A percentile compares a stretch with the other conserved stretches of the same genome.
Evolutionary conservation across 2,113 vertebrate genomes (phyloP).

Genomic region (Myotis davidii): DNA sequence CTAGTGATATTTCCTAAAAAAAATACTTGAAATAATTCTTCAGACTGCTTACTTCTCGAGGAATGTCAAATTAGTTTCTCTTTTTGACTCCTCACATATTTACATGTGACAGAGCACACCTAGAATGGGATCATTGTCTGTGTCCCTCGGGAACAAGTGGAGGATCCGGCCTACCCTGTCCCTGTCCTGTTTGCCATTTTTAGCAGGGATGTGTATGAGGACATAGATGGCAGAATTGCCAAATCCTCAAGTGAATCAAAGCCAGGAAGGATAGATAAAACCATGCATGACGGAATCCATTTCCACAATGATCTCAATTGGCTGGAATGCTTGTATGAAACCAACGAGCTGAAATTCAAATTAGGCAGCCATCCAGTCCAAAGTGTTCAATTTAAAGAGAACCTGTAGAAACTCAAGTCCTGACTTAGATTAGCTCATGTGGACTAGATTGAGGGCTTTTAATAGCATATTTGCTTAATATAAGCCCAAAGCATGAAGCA

Average conservation of each 20-base stretch:
- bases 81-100: background rate
- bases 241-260: slow-evolving; percentile 41
- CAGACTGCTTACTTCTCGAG: background rate
- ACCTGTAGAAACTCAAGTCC: background rate
- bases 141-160: slow-evolving; percentile 13
- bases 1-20: slow-evolving; percentile 12
- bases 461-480: background rate
- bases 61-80: background rate
- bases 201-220: slow-evolving; percentile 32
- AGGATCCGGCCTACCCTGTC: background rate
- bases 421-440: background rate
- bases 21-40: slow-evolving; percentile 18
- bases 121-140: background rate
- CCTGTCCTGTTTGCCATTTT: background rate
- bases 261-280: slow-evolving; percentile 1
- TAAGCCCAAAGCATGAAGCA: slow-evolving; percentile 6
- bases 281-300: background rate
- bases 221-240: slow-evolving; percentile 28
- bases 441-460: background rate
- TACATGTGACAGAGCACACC: background rate
- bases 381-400: background rate
- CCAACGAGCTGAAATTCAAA: slow-evolving; percentile 27
- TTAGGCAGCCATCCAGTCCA: background rate
- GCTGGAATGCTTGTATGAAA: slow-evolving; percentile 31
- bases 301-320: slow-evolving; percentile 44